Evolutionary conservation across 2,113 vertebrate species (phyloP).

Genomic region (Sardina pilchardus): DNA sequence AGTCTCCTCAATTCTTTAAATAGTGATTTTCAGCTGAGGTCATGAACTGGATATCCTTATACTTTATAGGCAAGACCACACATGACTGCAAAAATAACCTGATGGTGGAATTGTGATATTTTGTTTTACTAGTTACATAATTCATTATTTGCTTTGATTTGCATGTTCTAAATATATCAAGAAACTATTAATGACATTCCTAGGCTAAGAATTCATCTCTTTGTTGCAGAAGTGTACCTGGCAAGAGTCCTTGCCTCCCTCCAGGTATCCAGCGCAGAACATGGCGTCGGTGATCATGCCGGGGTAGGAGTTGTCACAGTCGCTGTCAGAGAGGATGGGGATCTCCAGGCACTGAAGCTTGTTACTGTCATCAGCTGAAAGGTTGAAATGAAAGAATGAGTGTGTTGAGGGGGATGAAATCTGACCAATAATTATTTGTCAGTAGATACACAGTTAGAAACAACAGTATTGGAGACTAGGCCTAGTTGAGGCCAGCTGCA

Average conservation of each 20-base stretch:
- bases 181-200: too few relatives aligned
- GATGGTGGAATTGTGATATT: neutral
- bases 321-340: slow-evolving; percentile 64
- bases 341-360: slow-evolving; percentile 71
- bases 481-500: neutral
- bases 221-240: slow-evolving; percentile 59
- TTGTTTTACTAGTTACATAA: neutral
- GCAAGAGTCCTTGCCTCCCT: slow-evolving; percentile 79
- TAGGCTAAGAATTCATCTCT: too few relatives aligned
- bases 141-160: neutral
- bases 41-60: neutral
- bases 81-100: neutral
- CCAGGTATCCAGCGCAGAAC: slow-evolving; percentile 75
- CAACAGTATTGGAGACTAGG: too few relatives aligned
- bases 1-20: neutral
- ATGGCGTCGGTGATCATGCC: slow-evolving; percentile 72
- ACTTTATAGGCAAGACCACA: neutral
- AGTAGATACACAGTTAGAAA: too few relatives aligned
- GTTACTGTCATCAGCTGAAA: slow-evolving; percentile 49
- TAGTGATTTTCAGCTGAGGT: neutral
- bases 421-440: neutral
- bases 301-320: slow-evolving; percentile 68
- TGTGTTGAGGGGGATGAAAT: neutral
- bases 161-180: neutral
- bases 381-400: neutral